Evolutionary conservation across 2,797 vertebrate species (phyloP), one percentile per base, ranked within the genome.

Genomic region (Eurystomus glaucurus): DNA sequence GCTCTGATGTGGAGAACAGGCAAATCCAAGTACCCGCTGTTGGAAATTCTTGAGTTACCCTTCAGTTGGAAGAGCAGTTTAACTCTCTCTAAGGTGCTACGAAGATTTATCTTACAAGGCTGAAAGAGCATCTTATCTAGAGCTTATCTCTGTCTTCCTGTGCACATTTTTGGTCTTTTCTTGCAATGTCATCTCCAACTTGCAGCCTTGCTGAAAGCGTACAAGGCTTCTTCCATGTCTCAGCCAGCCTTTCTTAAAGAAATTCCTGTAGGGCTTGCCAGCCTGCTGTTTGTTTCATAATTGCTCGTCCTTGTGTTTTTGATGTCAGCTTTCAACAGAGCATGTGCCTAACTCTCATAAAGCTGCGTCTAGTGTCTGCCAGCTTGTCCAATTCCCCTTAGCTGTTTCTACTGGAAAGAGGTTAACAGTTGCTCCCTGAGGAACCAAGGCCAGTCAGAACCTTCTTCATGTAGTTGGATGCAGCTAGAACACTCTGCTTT

Each of bases 271-370:
- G 80, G 90, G 83, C 77, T 82, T 26, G 10, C 70, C 58, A 70
- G 80, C 43, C 85, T 82, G 62, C 74, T 92, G 66, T 72, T 91
- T 94, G 62, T 41, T 77, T 87, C 77, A 3, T 88, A 90, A 93
- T 70, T 92, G 72, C 76, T 69, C 12, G 3, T 66, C 23, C 81
- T 77, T 4, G 51, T 76, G 66, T 33, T 86, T 93, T 93, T 93
- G 69, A 52, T 93, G 90, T 52, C 82, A 70, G 75, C 78, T 90
- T 61, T 31, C 76, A 74, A 20, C 20, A 1, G 1, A 35, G 58
- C 35, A 8, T 14, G 60, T 48, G 68, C 79, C 50, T 37, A 3
- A 23, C 50, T 58, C 60, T 39, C 60, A 15, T 0, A 11, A 41
- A 91, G n/a, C 77, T 18, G n/a, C 13, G 45, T 22, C 82, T 69